These are phyloP conservation scores for Sebastes melanostomus DNA, from an alignment of 2,797 vertebrate species.

Conservation along the genomic window DNA sequence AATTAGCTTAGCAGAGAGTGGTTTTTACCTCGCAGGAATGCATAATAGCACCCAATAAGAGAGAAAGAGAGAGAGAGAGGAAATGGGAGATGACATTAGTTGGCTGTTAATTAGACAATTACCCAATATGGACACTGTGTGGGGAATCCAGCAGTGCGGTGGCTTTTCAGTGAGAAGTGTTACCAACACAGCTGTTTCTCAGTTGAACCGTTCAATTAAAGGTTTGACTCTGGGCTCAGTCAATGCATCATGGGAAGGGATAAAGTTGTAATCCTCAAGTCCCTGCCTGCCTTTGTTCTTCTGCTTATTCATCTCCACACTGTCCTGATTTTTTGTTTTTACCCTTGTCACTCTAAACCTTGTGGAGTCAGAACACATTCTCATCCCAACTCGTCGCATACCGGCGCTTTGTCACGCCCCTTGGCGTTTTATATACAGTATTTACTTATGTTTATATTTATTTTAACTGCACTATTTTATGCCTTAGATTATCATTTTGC, in stretches of 20 bases:
- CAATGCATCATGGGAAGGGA: slow-evolving; percentile 17
- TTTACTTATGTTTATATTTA: too few species aligned
- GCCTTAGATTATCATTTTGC: too few species aligned
- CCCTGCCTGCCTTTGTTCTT: background rate
- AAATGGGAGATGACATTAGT: slow-evolving; percentile 30
- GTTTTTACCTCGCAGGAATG: slow-evolving; percentile 34
- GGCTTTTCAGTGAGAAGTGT: slow-evolving; percentile 7
- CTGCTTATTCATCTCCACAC: background rate
- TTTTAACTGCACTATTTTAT: too few species aligned
- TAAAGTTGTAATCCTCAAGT: background rate
- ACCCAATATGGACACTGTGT: slow-evolving; percentile 31
- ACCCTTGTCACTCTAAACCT: background rate
- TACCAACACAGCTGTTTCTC: slow-evolving; percentile 23
- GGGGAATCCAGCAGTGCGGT: background rate
- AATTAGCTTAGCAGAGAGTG: slow-evolving; percentile 25
- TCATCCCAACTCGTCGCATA: too few species aligned
- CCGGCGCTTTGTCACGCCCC: too few species aligned
- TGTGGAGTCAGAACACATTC: background rate
- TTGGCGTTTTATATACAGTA: too few species aligned
- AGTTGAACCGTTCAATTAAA: slow-evolving; percentile 7
- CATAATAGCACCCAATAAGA: background rate
- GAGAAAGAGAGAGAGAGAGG: background rate
- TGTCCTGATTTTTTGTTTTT: background rate
- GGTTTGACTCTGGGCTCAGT: slow-evolving; percentile 27
- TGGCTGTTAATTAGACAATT: slow-evolving; percentile 54